Base-by-base conservation (phyloP, 2,113 vertebrate species). In the Pionites leucogaster region DNA sequence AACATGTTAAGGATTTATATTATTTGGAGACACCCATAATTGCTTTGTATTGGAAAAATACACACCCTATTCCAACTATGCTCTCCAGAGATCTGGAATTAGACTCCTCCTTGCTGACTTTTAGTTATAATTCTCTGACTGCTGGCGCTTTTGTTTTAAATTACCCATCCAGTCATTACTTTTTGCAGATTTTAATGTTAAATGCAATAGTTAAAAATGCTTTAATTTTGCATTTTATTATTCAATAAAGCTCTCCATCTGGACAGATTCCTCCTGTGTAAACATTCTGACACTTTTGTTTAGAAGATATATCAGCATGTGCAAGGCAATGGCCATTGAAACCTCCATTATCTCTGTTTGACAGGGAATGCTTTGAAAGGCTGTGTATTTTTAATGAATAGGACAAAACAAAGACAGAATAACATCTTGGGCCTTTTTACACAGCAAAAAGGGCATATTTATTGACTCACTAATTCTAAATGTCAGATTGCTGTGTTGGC, bases 181-280 rank as follows among this genome's bases (percentile, higher is more conserved):
- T 81, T 94, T 57, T 92, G 55, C 42, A 64, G 92, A 83, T 86
- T 83, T 94, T 94, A 88, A 37, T 63, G 79, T 91, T 79, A 82
- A 81, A 83, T 1, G 3, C 55, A 92, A 90, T 47, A 70, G 64
- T 74, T 92, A 62, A 10, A 81, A 86, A 88, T 70, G 60, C 23
- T 95, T 93, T 93, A 93, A 81, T 96, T 88, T 88, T 70, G 16
- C 67, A 55, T 77, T 91, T 85, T 91, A 62, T 85, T 85, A 67
- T 82, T 83, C 6, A 15, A 2, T 55, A n/a, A 83, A 90, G 47
- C 22, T 42, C 39, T 93, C 80, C 88, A 93, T 88, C 72, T 92
- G 90, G 82, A 62, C 22, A 37, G 64, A 55, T 93, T 90, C 39
- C 88, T 94, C 47, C 64, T 92, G 53, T 75, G 90, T 93, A 91